Conservation (phyloP, 2,888 invertebrate genomes). For the Ctenicera cuprea region DNA sequence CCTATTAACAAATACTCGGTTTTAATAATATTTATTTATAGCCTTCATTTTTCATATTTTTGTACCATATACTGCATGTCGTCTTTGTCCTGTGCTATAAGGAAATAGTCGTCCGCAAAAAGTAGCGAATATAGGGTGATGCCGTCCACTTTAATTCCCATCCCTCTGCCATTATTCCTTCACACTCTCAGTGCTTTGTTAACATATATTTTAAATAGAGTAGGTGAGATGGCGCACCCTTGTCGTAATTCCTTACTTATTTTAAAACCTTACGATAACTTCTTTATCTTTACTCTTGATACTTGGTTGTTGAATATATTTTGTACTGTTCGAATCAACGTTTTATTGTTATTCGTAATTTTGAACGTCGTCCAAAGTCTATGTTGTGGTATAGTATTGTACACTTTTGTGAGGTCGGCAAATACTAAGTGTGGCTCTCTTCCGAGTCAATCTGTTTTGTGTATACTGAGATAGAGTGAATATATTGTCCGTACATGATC, state of each 20-base stretch:
- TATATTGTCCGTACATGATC: no score
- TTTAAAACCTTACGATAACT: background rate
- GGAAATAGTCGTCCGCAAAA: background rate
- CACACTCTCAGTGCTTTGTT: no score
- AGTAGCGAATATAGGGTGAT: constrained; percentile 3
- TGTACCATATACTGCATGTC: background rate
- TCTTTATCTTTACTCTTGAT: background rate
- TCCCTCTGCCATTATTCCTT: background rate
- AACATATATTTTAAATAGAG: no score
- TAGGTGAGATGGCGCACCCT: constrained; percentile 2
- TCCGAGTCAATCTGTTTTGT: background rate
- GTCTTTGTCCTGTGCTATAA: constrained; percentile 2
- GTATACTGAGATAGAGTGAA: background rate
- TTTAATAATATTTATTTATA: background rate
- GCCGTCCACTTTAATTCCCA: background rate
- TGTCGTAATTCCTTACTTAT: background rate
- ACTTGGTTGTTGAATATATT: no score
- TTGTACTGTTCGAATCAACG: no score
- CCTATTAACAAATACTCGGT: background rate
- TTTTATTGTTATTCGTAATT: background rate
- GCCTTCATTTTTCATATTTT: background rate
- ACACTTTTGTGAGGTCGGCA: no score
- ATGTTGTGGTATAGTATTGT: background rate
- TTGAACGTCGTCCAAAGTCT: background rate
- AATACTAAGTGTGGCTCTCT: no score